Conservation (phyloP, 53 echinoderm and acorn worm species). For the Paelopatides confundens region DNA sequence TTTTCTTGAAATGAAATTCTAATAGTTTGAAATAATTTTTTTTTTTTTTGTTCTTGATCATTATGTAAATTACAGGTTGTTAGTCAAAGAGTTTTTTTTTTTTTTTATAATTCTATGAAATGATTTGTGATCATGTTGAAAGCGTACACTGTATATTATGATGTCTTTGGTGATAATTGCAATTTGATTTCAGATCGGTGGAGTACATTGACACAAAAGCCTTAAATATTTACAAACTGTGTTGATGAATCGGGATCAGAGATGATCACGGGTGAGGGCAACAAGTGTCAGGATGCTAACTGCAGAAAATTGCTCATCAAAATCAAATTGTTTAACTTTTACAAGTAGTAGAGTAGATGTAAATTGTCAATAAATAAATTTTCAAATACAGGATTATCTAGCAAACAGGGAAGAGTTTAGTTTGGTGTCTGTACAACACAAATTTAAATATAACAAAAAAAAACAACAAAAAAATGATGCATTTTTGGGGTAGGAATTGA, state of each 20-base stretch:
- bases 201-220: neutral
- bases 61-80: conserved; percentile 10
- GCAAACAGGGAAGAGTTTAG: too few relatives aligned
- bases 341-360: too few relatives aligned
- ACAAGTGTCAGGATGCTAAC: too few relatives aligned
- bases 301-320: too few relatives aligned
- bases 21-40: conserved; percentile 23
- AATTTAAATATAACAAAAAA: too few relatives aligned
- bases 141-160: neutral
- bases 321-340: too few relatives aligned
- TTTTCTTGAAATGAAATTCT: conserved; percentile 33
- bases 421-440: too few relatives aligned
- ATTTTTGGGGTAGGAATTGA: too few relatives aligned
- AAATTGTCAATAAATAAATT: too few relatives aligned
- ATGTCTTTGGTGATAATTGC: conserved; percentile 8
- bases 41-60: neutral
- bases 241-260: neutral
- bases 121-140: conserved; percentile 8
- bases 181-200: neutral
- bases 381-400: too few relatives aligned
- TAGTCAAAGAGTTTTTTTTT: neutral
- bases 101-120: neutral
- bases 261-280: too few relatives aligned
- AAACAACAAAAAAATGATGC: too few relatives aligned
- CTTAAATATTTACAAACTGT: neutral